Evolutionary conservation across 2,888 invertebrate species (phyloP).

Genomic region (Hirtodrosophila trivittata): DNA sequence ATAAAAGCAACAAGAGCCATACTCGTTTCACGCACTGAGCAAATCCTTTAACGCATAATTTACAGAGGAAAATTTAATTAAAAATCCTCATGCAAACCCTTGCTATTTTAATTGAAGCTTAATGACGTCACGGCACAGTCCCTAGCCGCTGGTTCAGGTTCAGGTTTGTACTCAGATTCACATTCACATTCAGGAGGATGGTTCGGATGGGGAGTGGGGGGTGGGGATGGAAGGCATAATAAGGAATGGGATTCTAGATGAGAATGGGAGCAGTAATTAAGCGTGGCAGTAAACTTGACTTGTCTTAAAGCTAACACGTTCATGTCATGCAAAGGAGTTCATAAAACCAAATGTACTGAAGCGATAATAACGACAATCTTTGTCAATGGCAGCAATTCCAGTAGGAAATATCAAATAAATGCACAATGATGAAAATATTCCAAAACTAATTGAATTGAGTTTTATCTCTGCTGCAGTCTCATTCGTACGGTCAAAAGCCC

Average conservation of each 20-base stretch:
- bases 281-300: conserved; percentile 61
- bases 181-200: too few species aligned
- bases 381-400: conserved; percentile 10
- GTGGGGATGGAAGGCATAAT: conserved; percentile 5
- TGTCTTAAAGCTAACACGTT: conserved; percentile 52
- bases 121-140: conserved; percentile 67
- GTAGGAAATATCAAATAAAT: conserved; percentile 1
- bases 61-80: conserved; percentile 79
- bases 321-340: conserved; percentile 61
- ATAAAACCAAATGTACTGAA: conserved; percentile 60
- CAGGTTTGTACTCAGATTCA: too few species aligned
- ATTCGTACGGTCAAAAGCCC: background rate
- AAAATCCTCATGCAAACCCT: conserved; percentile 76
- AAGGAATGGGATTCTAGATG: conserved; percentile 1
- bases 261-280: conserved; percentile 62
- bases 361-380: conserved; percentile 13
- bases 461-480: background rate
- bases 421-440: background rate
- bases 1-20: conserved; percentile 24
- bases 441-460: background rate
- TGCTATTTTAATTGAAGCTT: conserved; percentile 79
- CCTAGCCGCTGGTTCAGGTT: conserved; percentile 17
- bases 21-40: conserved; percentile 41
- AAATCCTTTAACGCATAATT: conserved; percentile 72
- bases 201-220: background rate